Percentiles rank a stretch among this genome's conserved stretches.
phyloP scores from a whole-genome alignment of 1,140 invertebrate species.

The Lucilia cuprina region DNA sequence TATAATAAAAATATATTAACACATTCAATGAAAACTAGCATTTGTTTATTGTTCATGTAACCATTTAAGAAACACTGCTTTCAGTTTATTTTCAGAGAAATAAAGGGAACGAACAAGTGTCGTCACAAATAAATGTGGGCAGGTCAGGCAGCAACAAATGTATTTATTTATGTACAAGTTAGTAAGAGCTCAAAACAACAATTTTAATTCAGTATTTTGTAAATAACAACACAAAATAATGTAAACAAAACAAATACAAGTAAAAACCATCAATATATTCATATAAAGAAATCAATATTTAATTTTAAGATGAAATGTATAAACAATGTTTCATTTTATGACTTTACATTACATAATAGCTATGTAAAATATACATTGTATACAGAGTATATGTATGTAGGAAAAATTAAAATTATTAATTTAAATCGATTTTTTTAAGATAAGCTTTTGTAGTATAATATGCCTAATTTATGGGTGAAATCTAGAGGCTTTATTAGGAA shows the following conservation, averaged over 20 bases:
- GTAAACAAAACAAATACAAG: neutral
- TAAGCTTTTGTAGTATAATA: neutral
- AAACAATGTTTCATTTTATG: neutral
- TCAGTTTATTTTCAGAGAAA: neutral
- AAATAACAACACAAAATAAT: neutral
- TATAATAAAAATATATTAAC: too few species aligned
- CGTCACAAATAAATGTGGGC: conserved; percentile 17
- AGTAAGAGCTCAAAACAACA: neutral
- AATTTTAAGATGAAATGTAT: neutral
- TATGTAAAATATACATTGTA: too few species aligned
- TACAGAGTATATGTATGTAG: neutral
- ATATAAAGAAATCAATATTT: neutral
- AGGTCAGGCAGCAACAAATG: neutral
- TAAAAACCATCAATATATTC: neutral
- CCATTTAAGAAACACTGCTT: neutral
- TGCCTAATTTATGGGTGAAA: neutral
- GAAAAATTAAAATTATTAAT: neutral
- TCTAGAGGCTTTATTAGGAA: neutral
- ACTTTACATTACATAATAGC: too few species aligned
- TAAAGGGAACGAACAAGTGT: conserved; percentile 16
- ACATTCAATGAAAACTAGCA: too few species aligned
- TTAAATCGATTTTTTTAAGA: neutral
- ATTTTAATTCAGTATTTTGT: neutral
- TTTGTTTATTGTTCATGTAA: too few species aligned
- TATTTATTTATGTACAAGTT: neutral